phyloP scores from a whole-genome alignment of 2,888 invertebrate species.

The Nemurella pictetii region DNA sequence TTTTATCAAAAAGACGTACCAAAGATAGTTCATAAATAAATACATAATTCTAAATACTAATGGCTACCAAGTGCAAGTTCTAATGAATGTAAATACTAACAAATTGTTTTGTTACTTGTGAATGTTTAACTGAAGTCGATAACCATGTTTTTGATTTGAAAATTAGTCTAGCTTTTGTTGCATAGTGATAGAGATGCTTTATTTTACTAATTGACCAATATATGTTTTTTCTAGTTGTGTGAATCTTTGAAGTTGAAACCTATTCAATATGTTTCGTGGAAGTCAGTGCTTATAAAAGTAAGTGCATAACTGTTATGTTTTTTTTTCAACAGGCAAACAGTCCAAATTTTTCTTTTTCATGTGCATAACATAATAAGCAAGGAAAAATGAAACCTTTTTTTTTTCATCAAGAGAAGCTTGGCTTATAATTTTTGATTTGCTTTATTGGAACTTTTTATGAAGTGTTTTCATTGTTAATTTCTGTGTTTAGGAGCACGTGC shows the following conservation, averaged over 20 bases:
- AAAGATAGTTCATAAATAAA: too few relatives aligned
- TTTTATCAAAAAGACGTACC: too few relatives aligned
- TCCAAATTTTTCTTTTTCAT: slow-evolving; percentile 4
- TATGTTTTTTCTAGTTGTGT: slow-evolving; percentile 65
- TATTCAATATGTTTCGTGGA: slow-evolving; percentile 85
- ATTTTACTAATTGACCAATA: neutral
- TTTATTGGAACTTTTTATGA: neutral
- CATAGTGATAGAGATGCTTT: too few relatives aligned
- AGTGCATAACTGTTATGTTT: slow-evolving; percentile 45
- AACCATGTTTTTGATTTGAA: too few relatives aligned
- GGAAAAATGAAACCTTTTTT: neutral
- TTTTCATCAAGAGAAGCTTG: too few relatives aligned
- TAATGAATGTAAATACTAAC: too few relatives aligned
- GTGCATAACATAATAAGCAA: neutral
- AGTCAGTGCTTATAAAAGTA: slow-evolving; percentile 79
- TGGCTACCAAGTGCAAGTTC: too few relatives aligned
- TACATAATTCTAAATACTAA: too few relatives aligned
- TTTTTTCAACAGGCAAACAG: slow-evolving; percentile 11
- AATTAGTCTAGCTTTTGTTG: too few relatives aligned
- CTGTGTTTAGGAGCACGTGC: slow-evolving; percentile 51
- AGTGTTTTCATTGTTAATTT: slow-evolving; percentile 31
- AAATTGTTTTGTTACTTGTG: too few relatives aligned
- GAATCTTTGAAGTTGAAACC: slow-evolving; percentile 77
- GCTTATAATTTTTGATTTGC: slow-evolving; percentile 44
- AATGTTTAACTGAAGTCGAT: too few relatives aligned